Evolutionary conservation across 1,140 invertebrate genomes (phyloP).

Genomic region (Copidosoma floridanum): DNA sequence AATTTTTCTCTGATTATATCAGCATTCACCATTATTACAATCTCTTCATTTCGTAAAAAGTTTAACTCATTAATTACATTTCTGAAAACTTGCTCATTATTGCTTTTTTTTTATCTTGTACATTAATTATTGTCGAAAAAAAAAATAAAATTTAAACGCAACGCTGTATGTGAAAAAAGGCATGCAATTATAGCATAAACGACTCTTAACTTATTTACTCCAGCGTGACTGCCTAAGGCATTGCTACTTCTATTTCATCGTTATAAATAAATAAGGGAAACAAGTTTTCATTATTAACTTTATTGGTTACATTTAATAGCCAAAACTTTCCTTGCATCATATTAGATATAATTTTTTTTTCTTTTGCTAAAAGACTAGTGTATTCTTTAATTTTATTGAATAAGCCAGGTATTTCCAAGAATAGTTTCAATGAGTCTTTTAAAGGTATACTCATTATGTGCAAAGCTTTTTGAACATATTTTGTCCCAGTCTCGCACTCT

Average conservation of each 20-base stretch:
- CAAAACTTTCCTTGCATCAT: too few species aligned
- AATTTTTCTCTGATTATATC: too few species aligned
- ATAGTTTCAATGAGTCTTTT: too few species aligned
- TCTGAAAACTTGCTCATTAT: not conserved
- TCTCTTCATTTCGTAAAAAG: not conserved
- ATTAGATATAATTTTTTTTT: too few species aligned
- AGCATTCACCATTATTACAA: not conserved
- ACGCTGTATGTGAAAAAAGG: slow-evolving; percentile 1
- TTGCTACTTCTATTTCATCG: slow-evolving; percentile 11
- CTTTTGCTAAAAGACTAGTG: too few species aligned
- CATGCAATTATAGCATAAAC: slow-evolving; percentile 7
- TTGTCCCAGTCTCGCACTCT: too few species aligned
- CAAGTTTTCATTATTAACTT: too few species aligned
- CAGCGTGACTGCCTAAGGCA: slow-evolving; percentile 5
- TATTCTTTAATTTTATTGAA: too few species aligned
- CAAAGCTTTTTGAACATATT: too few species aligned
- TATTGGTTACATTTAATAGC: too few species aligned
- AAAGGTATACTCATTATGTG: too few species aligned
- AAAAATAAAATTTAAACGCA: not conserved
- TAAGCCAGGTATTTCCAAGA: too few species aligned
- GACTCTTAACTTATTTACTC: slow-evolving; percentile 7
- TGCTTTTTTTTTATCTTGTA: slow-evolving; percentile 7
- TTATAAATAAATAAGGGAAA: slow-evolving; percentile 5
- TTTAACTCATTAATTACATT: not conserved
- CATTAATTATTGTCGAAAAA: not conserved